Base-by-base conservation (phyloP, 2,797 vertebrate species). In the Oreonectes daqikongensis region DNA sequence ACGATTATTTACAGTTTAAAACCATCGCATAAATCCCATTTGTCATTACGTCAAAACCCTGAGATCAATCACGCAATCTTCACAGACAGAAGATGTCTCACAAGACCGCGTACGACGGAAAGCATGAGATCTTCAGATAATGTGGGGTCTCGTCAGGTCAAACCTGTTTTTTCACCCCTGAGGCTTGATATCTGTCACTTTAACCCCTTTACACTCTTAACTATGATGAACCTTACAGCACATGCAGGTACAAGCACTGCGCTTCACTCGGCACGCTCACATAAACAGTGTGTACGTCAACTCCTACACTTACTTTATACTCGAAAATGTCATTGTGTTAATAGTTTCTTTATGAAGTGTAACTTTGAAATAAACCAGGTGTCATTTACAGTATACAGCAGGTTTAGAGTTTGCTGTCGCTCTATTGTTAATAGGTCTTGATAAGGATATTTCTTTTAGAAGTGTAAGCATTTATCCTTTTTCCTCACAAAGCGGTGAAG, bases 191-290 rank as follows among this genome's bases (percentile, higher is more conserved):
- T 87, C 89, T 88, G 83, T 91, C 90, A 89, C 65, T 86, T 86
- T 72, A 85, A 85, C 88, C 86, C 88, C 88, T 87, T 90, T 76
- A 80, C 82, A 79, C 61, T 72, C 83, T 81, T 86, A 86, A 83
- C 86, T 86, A 86, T 87, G 91, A 87, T 84, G 90, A 92, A 35
- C 35, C 85, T 89, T 90, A 89, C 79, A 77, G 79, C 81, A 72
- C 78, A 79, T 75, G 80, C 71, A 75, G 79, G 76, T 79, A 82
- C 64, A 77, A 72, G 76, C 78, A 72, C 69, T 75, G 69, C 66
- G 69, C 64, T 73, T 78, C 78, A 81, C 79, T 80, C 71, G 61
- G 55, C 63, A 42, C 65, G 32, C 32, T 68, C 44, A 44, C 8
- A 42, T 28, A 59, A 14, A 30, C 55, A 17, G 6, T 9, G 57